A percentile compares a stretch with the other conserved stretches of the same genome.
phyloP scores from a whole-genome alignment of 1,140 invertebrate species.

The Drosophila azteca region DNA sequence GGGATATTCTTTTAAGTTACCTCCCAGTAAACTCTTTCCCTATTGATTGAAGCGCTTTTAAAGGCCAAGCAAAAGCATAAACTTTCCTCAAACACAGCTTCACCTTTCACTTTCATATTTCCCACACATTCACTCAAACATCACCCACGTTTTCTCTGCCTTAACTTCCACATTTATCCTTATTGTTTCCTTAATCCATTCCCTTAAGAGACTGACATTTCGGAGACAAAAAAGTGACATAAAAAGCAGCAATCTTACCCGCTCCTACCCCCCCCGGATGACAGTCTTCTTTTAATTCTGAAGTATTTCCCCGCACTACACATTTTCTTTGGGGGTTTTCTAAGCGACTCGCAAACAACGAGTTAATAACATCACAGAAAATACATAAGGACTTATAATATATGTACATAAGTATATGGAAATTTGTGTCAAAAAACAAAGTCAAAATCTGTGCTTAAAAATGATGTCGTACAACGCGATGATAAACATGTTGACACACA shows the following conservation, averaged over 20 bases:
- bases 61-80: neutral
- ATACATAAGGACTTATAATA: conserved; percentile 19
- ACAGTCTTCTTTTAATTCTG: conserved; percentile 54
- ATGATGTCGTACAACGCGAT: conserved; percentile 16
- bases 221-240: no score
- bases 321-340: conserved; percentile 42
- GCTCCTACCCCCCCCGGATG: no score
- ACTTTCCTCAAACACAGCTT: no score
- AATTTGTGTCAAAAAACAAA: conserved; percentile 43
- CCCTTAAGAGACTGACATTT: no score
- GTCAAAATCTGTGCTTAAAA: conserved; percentile 14
- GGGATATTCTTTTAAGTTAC: neutral
- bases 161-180: no score
- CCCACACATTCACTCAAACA: no score
- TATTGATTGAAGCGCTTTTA: neutral
- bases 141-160: no score
- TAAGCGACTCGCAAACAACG: conserved; percentile 43
- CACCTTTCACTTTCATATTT: no score
- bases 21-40: conserved; percentile 14
- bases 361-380: conserved; percentile 33
- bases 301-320: conserved; percentile 34
- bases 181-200: no score
- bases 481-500: conserved; percentile 41
- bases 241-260: no score
- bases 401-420: conserved; percentile 15